These are phyloP conservation scores for Drosophila pseudotalamancana DNA, from an alignment of 2,888 invertebrate genomes.

Conservation along the genomic window DNA sequence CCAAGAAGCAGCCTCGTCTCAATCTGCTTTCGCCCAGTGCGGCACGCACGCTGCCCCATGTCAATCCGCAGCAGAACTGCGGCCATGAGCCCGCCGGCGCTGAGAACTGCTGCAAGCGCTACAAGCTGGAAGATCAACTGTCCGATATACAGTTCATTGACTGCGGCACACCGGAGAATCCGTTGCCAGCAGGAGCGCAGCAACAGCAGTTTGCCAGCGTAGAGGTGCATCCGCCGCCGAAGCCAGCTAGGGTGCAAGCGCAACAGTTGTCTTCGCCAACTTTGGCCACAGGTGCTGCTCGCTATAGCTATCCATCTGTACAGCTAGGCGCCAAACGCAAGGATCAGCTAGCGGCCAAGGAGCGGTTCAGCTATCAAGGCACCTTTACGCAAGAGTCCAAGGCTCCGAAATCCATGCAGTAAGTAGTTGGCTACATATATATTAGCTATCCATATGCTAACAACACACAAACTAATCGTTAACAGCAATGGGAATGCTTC, in stretches of 20 bases:
- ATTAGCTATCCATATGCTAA: neutral
- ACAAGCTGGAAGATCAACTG: slow-evolving; percentile 91
- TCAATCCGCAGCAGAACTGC: slow-evolving; percentile 52
- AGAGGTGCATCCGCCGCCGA: slow-evolving; percentile 84
- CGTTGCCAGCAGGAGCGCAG: slow-evolving; percentile 75
- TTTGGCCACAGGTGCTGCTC: slow-evolving; percentile 46
- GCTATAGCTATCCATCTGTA: slow-evolving; percentile 83
- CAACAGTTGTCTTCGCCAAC: slow-evolving; percentile 30
- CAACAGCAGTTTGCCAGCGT: slow-evolving; percentile 82
- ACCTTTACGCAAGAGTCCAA: slow-evolving; percentile 53
- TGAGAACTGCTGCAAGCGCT: slow-evolving; percentile 87
- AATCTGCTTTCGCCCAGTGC: slow-evolving; percentile 83
- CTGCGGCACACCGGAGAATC: slow-evolving; percentile 90
- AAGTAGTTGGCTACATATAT: slow-evolving; percentile 6
- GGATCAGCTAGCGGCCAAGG: slow-evolving; percentile 81
- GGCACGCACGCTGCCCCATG: slow-evolving; percentile 54
- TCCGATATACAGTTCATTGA: slow-evolving; percentile 93
- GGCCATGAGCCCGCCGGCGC: slow-evolving; percentile 81
- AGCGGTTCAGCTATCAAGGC: slow-evolving; percentile 84
- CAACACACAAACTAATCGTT: neutral
- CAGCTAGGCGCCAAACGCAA: slow-evolving; percentile 83
- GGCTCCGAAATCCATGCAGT: slow-evolving; percentile 27
- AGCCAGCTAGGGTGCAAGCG: slow-evolving; percentile 70
- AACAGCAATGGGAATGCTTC: slow-evolving; percentile 35
- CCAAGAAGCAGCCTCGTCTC: slow-evolving; percentile 87